Evolutionary conservation across 2,113 vertebrate genomes (phyloP).

Genomic region (Vombatus ursinus): DNA sequence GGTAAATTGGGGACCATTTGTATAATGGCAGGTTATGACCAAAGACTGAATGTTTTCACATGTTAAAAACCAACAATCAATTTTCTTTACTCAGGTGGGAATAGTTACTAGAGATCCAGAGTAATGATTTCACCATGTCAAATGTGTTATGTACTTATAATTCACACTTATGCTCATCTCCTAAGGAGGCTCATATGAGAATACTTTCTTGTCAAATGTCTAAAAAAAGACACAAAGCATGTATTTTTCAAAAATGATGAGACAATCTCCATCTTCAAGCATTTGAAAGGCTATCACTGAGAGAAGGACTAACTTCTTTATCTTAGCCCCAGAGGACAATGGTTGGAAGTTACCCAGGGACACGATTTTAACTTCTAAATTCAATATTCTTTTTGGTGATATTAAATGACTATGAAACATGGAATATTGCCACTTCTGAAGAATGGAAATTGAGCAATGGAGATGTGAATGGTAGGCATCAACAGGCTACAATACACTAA

Average conservation of each 20-base stretch:
- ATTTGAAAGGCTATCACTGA: background rate
- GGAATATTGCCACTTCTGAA: background rate
- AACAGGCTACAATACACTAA: background rate
- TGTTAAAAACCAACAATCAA: background rate
- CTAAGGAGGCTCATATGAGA: background rate
- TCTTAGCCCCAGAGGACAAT: background rate
- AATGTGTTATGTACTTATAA: conserved; percentile 12
- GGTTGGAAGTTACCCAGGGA: background rate
- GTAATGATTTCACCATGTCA: background rate
- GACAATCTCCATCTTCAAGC: background rate
- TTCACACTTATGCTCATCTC: conserved; percentile 8
- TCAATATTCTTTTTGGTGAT: background rate
- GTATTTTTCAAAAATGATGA: background rate
- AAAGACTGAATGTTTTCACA: background rate
- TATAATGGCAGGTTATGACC: background rate
- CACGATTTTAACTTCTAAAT: background rate
- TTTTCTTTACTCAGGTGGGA: conserved; percentile 32
- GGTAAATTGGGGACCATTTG: background rate
- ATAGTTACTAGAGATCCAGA: conserved; percentile 16
- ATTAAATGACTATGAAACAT: background rate
- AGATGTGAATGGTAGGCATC: background rate
- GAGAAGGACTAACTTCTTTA: background rate
- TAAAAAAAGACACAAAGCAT: background rate
- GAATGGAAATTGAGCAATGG: background rate
- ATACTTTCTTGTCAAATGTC: background rate